Evolutionary conservation across 2,797 vertebrate species (phyloP).

Genomic region (Morus bassanus): DNA sequence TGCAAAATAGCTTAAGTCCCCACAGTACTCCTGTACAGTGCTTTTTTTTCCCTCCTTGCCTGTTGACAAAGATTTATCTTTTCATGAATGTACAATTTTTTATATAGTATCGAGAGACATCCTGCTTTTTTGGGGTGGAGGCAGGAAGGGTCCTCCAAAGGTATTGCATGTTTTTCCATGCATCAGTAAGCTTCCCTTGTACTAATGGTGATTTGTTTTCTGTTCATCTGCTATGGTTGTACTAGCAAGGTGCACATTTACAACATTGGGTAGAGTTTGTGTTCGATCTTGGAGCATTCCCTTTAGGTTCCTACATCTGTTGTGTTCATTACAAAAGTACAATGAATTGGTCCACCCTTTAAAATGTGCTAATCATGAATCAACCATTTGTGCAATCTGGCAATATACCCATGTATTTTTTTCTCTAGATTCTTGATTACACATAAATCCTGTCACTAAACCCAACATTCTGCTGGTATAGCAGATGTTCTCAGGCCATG

Average conservation of each 20-base stretch:
- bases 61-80: background rate
- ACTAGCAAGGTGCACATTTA: background rate
- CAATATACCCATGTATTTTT: background rate
- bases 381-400: background rate
- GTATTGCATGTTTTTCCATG: background rate
- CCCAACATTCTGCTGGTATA: background rate
- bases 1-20: background rate
- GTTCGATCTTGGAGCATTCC: background rate
- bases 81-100: background rate
- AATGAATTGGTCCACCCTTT: background rate
- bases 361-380: background rate
- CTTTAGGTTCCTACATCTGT: background rate
- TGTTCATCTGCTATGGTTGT: background rate
- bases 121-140: background rate
- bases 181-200: background rate
- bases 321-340: background rate
- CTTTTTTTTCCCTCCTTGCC: background rate
- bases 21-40: background rate
- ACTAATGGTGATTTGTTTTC: background rate
- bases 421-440: background rate
- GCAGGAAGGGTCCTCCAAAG: background rate
- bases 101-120: background rate
- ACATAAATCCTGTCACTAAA: background rate
- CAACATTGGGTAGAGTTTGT: background rate
- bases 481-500: background rate